These are phyloP conservation scores for Heteromyza rotundicornis DNA, from an alignment of 2,888 invertebrate genomes.

Conservation along the genomic window DNA sequence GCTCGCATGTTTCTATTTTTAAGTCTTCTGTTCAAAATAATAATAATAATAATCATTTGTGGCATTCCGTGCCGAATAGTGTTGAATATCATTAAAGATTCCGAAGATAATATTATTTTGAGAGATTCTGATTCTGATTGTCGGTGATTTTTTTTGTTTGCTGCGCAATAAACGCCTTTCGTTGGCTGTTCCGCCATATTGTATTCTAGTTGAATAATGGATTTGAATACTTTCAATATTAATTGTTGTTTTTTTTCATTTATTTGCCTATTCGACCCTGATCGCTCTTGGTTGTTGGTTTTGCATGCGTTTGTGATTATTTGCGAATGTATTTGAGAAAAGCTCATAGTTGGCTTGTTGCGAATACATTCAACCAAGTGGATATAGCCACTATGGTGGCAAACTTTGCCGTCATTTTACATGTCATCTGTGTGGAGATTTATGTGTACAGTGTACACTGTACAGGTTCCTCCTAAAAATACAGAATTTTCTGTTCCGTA, in stretches of 20 bases:
- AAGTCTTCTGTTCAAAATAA: slow-evolving; percentile 32
- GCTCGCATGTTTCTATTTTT: slow-evolving; percentile 40
- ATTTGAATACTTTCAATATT: slow-evolving; percentile 22
- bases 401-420: too few species aligned
- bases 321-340: too few species aligned
- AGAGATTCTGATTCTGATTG: slow-evolving; percentile 4
- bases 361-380: too few species aligned
- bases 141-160: background rate
- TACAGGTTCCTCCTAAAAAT: too few species aligned
- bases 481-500: too few species aligned
- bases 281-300: slow-evolving; percentile 30
- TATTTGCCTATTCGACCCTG: slow-evolving; percentile 44
- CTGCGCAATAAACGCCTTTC: slow-evolving; percentile 30
- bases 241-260: slow-evolving; percentile 19
- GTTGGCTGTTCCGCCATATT: slow-evolving; percentile 21
- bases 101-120: slow-evolving; percentile 39
- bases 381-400: too few species aligned
- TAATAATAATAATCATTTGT: slow-evolving; percentile 51
- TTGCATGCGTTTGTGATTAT: background rate
- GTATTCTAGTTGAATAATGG: slow-evolving; percentile 17
- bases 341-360: too few species aligned
- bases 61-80: slow-evolving; percentile 48
- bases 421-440: too few species aligned
- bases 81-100: slow-evolving; percentile 57
- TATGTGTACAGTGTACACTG: too few species aligned